These are phyloP conservation scores for Umimayanthus kanabou DNA, from an alignment of 92 coral and sea anemone species.

Conservation along the genomic window DNA sequence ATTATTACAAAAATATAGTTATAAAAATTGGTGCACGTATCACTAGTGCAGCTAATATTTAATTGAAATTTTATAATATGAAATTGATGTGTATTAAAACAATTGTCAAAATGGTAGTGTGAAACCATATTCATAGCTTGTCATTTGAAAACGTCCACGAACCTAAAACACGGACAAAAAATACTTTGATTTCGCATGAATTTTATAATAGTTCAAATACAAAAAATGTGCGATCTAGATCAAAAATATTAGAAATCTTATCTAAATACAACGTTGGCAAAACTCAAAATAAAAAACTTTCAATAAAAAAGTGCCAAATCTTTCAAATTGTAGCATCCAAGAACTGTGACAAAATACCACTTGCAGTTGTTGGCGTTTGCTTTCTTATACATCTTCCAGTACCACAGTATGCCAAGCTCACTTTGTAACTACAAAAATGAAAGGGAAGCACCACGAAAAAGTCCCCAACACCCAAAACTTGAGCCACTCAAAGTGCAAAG, in stretches of 20 bases:
- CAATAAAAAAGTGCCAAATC: background rate
- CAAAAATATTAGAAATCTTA: background rate
- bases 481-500: background rate
- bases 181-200: slow-evolving; percentile 33
- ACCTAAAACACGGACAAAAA: background rate
- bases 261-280: background rate
- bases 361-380: background rate
- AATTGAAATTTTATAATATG: slow-evolving; percentile 15
- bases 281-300: background rate
- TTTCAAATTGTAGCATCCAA: background rate
- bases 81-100: slow-evolving; percentile 25
- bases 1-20: slow-evolving; percentile 14
- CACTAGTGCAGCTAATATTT: slow-evolving; percentile 25
- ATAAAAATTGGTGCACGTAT: slow-evolving; percentile 24
- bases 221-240: slow-evolving; percentile 14
- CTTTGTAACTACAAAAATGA: background rate
- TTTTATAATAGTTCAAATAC: background rate
- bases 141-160: background rate
- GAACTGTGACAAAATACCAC: background rate
- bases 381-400: background rate
- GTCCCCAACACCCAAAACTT: background rate
- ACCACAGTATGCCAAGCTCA: background rate
- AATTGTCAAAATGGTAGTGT: background rate
- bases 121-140: slow-evolving; percentile 13
- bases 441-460: background rate